Conservation (phyloP, 2,888 invertebrate species). For the Oscheius myriophilus region DNA sequence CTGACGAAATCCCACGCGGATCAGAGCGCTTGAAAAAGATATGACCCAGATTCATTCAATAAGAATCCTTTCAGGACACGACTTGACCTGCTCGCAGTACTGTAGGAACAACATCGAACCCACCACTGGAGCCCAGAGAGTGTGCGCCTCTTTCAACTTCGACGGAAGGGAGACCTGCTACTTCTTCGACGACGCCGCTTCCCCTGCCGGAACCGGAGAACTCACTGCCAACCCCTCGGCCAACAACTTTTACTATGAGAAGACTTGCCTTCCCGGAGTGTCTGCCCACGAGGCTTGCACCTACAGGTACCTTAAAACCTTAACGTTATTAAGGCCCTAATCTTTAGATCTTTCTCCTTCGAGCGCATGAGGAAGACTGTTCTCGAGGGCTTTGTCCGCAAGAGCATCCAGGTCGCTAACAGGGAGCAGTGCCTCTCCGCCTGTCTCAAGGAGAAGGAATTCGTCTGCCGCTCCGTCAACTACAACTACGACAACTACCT, state of each 20-base stretch:
- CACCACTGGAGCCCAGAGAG: constrained; percentile 70
- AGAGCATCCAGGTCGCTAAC: constrained; percentile 72
- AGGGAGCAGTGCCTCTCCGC: constrained; percentile 74
- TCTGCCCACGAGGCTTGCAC: constrained; percentile 70
- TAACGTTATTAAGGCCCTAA: no score
- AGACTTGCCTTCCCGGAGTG: constrained; percentile 71
- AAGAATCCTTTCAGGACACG: constrained; percentile 54
- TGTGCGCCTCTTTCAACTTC: constrained; percentile 71
- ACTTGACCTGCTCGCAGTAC: constrained; percentile 70
- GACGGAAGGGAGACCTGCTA: constrained; percentile 71
- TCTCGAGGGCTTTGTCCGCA: constrained; percentile 73
- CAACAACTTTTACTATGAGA: constrained; percentile 72
- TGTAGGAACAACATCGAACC: constrained; percentile 71
- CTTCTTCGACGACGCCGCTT: constrained; percentile 71
- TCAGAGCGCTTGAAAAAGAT: not conserved
- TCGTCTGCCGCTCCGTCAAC: constrained; percentile 75
- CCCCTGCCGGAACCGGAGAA: constrained; percentile 66
- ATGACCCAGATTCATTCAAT: not conserved
- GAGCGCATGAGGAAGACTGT: constrained; percentile 74
- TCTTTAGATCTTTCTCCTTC: constrained; percentile 71
- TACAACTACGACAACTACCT: constrained; percentile 73
- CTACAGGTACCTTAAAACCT: constrained; percentile 42
- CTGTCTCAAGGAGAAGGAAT: constrained; percentile 73
- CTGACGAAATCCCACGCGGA: constrained; percentile 5
- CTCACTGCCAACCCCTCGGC: constrained; percentile 70